These are phyloP conservation scores for Ceratoteleas bidentatus DNA, from an alignment of 1,140 invertebrate species.

Conservation along the genomic window DNA sequence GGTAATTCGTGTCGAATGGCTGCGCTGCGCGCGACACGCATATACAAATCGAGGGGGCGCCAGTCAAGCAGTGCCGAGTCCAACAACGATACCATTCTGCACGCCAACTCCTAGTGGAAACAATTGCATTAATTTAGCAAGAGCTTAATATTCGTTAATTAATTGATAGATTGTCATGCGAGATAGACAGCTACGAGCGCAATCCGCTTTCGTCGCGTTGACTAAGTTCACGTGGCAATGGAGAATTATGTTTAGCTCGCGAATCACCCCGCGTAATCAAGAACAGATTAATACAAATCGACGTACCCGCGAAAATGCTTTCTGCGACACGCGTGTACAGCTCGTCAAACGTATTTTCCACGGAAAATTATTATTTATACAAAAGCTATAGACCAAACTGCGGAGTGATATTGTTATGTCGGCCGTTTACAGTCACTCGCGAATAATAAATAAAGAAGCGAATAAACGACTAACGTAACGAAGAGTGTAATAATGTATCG, in stretches of 20 bases:
- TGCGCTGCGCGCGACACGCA: constrained; percentile 60
- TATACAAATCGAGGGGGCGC: constrained; percentile 63
- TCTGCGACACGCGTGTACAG: background rate
- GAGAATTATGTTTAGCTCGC: constrained; percentile 62
- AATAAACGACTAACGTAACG: no score
- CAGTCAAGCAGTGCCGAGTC: constrained; percentile 54
- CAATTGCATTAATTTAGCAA: constrained; percentile 76
- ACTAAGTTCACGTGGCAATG: constrained; percentile 58
- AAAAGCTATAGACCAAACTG: no score
- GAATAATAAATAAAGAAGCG: no score
- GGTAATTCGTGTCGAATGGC: constrained; percentile 68
- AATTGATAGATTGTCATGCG: constrained; percentile 78
- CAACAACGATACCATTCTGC: constrained; percentile 48
- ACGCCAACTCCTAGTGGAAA: constrained; percentile 49
- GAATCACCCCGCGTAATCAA: constrained; percentile 67
- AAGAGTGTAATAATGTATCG: no score
- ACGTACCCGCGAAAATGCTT: constrained; percentile 65
- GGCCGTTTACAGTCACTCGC: no score
- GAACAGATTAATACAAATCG: constrained; percentile 75
- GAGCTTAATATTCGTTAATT: constrained; percentile 78
- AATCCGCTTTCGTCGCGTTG: constrained; percentile 56
- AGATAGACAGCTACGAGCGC: constrained; percentile 73
- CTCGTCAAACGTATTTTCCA: constrained; percentile 4
- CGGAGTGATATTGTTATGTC: no score
- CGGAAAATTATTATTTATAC: no score